Base-by-base conservation (phyloP, 1,140 invertebrate genomes). In the Drosophila mauritiana region DNA sequence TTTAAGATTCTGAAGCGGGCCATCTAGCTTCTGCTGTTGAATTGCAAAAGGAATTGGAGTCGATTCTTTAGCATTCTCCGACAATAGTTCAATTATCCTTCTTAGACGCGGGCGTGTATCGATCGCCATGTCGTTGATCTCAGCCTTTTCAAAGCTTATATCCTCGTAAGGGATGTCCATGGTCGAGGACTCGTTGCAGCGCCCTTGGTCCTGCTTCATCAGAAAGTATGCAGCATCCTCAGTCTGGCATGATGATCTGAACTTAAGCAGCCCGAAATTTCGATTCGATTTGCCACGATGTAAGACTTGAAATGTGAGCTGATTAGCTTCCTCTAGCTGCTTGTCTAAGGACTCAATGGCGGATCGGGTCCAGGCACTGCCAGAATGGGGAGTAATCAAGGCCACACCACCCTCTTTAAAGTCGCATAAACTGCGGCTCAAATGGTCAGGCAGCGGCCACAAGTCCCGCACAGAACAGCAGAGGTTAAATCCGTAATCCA, bases 401-500 rank as follows among this genome's bases (percentile, higher is more conserved):
- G 27, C 61, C 56, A 52, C 52, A 31, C 51, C 56, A 20, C 20
- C 43, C 5, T 13, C 13, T 13, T 15, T n/a, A 10, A 82, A 13
- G 5, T 82, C 8, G 3, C 72, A 11, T 3, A 46, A 27, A 0
- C 7, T 46, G 0, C 31, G 0, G 0, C 15, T 17, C 2, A 81
- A 25, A 0, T 27, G 8, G 2, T 40, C 2, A 0, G 78, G 83
- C 45, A 86, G 7, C 3, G 15, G 5, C 79, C 70, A 79, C 37
- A 86, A 15, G 51, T 79, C 62, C 13, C 10, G 1, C 0, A n/a
- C 10, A 0, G 34, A 10, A 48, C 83, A 75, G 4, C 43, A 45
- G 0, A 86, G 40, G 1, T 12, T 39, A 15, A 86, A 72, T 7
- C 82, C 83, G 20, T 88, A 86, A 31, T 86, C 83, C 0, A 46